These are phyloP conservation scores for Laspeyria flexula DNA, from an alignment of 2,888 invertebrate species.

Conservation along the genomic window DNA sequence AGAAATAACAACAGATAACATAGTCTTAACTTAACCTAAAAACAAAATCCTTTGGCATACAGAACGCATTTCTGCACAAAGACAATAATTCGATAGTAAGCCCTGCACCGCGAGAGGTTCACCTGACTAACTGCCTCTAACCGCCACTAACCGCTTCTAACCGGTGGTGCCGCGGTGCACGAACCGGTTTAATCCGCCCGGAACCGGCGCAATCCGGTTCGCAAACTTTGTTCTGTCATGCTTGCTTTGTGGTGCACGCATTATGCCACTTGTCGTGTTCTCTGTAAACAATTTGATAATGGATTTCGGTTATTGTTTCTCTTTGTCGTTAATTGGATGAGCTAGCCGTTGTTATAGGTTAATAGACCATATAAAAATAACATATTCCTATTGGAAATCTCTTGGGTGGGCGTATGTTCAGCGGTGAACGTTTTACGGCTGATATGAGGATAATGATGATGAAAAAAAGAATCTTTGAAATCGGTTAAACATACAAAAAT, in stretches of 20 bases:
- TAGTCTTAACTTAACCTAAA: slow-evolving; percentile 42
- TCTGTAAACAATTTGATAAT: slow-evolving; percentile 60
- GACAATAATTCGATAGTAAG: slow-evolving; percentile 72
- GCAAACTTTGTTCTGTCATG: slow-evolving; percentile 75
- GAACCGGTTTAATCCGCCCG: slow-evolving; percentile 62
- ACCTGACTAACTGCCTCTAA: slow-evolving; percentile 74
- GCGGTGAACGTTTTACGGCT: no score
- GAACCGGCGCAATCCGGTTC: slow-evolving; percentile 71
- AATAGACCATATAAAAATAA: neutral
- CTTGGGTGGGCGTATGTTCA: no score
- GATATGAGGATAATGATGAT: no score
- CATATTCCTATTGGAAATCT: no score
- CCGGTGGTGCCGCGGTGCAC: slow-evolving; percentile 51
- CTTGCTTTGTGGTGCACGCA: slow-evolving; percentile 73
- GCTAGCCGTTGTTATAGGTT: neutral
- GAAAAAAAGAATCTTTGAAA: no score
- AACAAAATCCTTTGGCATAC: slow-evolving; percentile 55
- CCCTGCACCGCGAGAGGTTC: slow-evolving; percentile 57
- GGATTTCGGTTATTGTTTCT: slow-evolving; percentile 48
- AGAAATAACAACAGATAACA: slow-evolving; percentile 16
- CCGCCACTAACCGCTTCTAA: slow-evolving; percentile 59
- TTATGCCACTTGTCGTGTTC: slow-evolving; percentile 61
- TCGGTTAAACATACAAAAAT: no score
- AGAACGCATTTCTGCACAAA: slow-evolving; percentile 57
- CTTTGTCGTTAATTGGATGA: slow-evolving; percentile 36